Conservation (phyloP, 2,113 vertebrate species). For the Aldabrachelys gigantea region DNA sequence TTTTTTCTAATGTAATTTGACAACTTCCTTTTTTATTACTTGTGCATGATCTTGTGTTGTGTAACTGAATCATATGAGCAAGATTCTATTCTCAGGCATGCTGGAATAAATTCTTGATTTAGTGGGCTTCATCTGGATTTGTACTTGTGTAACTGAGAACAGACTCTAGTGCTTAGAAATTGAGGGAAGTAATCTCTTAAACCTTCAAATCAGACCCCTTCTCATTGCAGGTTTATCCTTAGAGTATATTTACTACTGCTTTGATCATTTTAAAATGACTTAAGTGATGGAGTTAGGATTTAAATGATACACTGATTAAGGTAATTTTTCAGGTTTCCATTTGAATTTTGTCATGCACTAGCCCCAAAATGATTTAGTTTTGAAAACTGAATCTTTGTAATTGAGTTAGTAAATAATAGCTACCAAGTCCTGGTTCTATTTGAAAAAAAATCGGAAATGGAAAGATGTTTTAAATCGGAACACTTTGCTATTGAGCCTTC, state of each 20-base stretch:
- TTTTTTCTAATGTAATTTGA: neutral
- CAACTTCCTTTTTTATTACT: neutral
- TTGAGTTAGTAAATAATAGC: neutral
- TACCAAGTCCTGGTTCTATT: neutral
- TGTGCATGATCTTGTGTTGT: neutral
- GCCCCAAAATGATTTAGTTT: neutral
- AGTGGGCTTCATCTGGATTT: neutral
- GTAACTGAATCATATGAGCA: neutral
- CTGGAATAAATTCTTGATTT: rapidly evolving
- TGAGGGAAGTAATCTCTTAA: neutral
- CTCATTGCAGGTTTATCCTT: neutral
- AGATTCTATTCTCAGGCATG: neutral
- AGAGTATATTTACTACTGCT: neutral
- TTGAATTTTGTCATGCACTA: neutral
- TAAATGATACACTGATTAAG: neutral
- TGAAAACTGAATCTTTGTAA: neutral
- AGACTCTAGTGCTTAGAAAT: neutral
- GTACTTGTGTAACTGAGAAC: neutral
- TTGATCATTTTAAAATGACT: neutral
- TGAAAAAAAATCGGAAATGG: neutral
- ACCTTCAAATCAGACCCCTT: neutral
- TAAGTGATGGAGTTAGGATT: neutral
- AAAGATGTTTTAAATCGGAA: neutral
- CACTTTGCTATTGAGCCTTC: neutral
- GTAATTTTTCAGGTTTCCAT: neutral